Evolutionary conservation across 2,888 invertebrate species (phyloP).

Genomic region (Papilio elwesi): DNA sequence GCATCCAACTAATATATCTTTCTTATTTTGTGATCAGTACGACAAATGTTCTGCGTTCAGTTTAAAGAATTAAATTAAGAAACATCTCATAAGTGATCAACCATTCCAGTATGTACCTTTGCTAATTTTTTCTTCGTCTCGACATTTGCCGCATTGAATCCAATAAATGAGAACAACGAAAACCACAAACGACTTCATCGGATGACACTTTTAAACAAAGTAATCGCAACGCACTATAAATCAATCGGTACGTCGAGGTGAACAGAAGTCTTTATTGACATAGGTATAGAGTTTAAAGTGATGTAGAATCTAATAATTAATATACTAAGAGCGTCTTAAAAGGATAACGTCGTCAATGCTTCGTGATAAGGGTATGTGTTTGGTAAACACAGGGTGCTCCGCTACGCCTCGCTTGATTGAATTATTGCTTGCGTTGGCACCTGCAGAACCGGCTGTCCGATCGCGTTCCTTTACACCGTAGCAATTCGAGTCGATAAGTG

Average conservation of each 20-base stretch:
- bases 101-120: conserved; percentile 61
- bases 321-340: conserved; percentile 45
- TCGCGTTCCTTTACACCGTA: conserved; percentile 60
- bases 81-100: background rate
- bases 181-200: conserved; percentile 51
- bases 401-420: conserved; percentile 80
- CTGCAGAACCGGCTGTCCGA: conserved; percentile 58
- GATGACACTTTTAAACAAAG: conserved; percentile 32
- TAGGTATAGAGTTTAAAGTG: conserved; percentile 41
- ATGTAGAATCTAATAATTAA: conserved; percentile 43
- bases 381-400: conserved; percentile 72
- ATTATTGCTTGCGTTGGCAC: conserved; percentile 75
- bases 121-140: conserved; percentile 78
- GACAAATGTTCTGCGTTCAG: conserved; percentile 38
- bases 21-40: conserved; percentile 35
- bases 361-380: conserved; percentile 65
- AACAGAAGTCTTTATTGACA: conserved; percentile 44
- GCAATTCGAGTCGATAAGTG: conserved; percentile 53
- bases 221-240: conserved; percentile 34
- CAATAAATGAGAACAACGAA: conserved; percentile 50
- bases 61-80: conserved; percentile 18
- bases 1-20: conserved; percentile 43
- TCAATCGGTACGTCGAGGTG: conserved; percentile 1
- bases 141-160: conserved; percentile 54
- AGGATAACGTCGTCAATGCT: conserved; percentile 59